A percentile compares a stretch with the other conserved stretches of the same genome.
Evolutionary conservation across 2,113 vertebrate genomes (phyloP).

Genomic region (Toxotes chatareus): DNA sequence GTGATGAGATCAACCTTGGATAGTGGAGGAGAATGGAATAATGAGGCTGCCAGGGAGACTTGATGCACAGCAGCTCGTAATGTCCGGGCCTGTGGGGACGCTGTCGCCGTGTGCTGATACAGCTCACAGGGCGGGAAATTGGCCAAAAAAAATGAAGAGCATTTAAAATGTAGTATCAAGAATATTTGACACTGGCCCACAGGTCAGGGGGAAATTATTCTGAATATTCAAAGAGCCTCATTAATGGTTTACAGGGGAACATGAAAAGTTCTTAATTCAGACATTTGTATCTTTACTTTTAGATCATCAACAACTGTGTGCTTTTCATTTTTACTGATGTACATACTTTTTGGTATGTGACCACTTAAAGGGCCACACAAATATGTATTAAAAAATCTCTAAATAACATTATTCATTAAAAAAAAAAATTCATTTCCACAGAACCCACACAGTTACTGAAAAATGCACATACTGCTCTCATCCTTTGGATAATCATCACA

Average conservation of each 20-base stretch:
- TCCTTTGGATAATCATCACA: background rate
- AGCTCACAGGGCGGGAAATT: conserved; percentile 52
- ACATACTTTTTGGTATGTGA: no score
- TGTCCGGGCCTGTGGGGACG: conserved; percentile 38
- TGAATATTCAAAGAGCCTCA: background rate
- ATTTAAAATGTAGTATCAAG: conserved; percentile 33
- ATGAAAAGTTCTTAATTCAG: background rate
- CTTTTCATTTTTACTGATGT: background rate
- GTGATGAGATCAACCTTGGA: conserved; percentile 94
- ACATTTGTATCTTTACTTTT: background rate
- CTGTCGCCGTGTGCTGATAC: conserved; percentile 18
- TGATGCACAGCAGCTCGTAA: conserved; percentile 59
- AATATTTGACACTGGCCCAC: conserved; percentile 22
- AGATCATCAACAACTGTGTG: background rate
- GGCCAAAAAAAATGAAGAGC: conserved; percentile 14
- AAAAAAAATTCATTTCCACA: background rate
- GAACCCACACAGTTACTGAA: background rate
- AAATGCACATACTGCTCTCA: background rate
- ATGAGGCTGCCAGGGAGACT: conserved; percentile 76
- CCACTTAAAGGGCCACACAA: background rate
- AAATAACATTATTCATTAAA: background rate
- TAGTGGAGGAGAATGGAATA: conserved; percentile 82
- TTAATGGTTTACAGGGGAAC: background rate
- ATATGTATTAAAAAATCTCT: background rate
- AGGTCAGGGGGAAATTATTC: conserved; percentile 19